Conservation (phyloP, 37 sponge, comb jelly and placozoan genomes). For the Halisarca cf. caerulea region DNA sequence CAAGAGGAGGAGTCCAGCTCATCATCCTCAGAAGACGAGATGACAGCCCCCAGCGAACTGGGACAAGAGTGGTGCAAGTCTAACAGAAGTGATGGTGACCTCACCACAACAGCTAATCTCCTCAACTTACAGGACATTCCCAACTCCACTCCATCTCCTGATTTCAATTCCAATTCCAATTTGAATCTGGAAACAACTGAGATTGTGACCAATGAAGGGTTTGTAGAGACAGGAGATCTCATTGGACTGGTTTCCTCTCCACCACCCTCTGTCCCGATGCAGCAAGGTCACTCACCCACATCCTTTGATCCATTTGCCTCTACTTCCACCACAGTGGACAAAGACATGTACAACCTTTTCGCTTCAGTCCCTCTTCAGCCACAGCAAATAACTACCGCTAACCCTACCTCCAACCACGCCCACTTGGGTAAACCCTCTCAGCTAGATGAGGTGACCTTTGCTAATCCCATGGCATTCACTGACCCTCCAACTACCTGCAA, state of each 20-base stretch:
- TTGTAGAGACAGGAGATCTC: neutral
- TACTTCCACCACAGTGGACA: neutral
- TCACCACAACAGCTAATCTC: neutral
- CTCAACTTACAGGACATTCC: neutral
- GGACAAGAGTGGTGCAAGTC: too few relatives aligned
- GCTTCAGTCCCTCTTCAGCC: neutral
- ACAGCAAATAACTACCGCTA: neutral
- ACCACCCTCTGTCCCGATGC: neutral
- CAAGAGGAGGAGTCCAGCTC: constrained; percentile 23
- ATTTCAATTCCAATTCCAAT: neutral
- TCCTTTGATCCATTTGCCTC: neutral
- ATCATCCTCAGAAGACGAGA: neutral
- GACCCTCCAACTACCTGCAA: too few relatives aligned
- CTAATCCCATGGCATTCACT: too few relatives aligned
- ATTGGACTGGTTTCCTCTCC: neutral
- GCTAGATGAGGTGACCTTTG: too few relatives aligned
- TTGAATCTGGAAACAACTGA: neutral
- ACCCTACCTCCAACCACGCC: neutral
- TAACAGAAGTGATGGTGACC: too few relatives aligned
- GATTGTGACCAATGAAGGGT: neutral
- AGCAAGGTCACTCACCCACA: neutral
- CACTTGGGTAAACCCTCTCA: too few relatives aligned
- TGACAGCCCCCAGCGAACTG: too few relatives aligned
- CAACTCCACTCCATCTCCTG: neutral
- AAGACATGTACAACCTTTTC: neutral